Evolutionary conservation across 2,888 invertebrate genomes (phyloP), one percentile per base, ranked within the genome.

Genomic region (Trissoscelio sp.): DNA sequence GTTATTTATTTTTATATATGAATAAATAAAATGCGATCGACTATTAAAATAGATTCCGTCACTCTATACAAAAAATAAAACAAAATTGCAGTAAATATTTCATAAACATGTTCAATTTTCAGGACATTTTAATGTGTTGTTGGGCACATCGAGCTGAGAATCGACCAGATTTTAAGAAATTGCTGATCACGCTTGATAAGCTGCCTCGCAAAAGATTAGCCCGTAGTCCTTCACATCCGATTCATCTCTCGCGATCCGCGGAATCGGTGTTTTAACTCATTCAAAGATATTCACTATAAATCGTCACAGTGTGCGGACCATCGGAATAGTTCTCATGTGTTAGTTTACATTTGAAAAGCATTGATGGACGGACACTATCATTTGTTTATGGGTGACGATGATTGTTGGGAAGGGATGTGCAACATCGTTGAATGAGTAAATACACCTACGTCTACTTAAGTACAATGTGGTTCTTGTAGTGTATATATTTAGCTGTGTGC

Each of bases 151-250:
- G 95, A 73, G 93, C 96, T 4, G 93, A 93, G 70, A 97, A 97
- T 89, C 94, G 99, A 83, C 97, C 98, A 0, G 97, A 98, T 91
- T 99, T 99, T 92, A 94, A 95, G 67, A 94, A 95, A 84, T 93
- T 99, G 77, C 94, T 97, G 85, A 95, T 95, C 73, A 95, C 96
- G 75, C 94, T 99, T 74, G 97, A 98, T 90, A 96, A 96, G 91
- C 93, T 99, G 87, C 99, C 99, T 51, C 97, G 98, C 92, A 98
- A 98, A 92, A 94, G 97, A 51, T 94, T 99, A 85, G 98, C 97
- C 60, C 95, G 99, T 84, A 98, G 98, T 89, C 99, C 99, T 85
- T 99, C 99, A 82, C 99, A 99, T 94, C 99, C 99, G 28, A 96
- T 98, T 86, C 98, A 99, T 91, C 94, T 99, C 87, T 98, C 98